phyloP scores from a whole-genome alignment of 2,888 invertebrate species.

The Seladonia tumulorum region DNA sequence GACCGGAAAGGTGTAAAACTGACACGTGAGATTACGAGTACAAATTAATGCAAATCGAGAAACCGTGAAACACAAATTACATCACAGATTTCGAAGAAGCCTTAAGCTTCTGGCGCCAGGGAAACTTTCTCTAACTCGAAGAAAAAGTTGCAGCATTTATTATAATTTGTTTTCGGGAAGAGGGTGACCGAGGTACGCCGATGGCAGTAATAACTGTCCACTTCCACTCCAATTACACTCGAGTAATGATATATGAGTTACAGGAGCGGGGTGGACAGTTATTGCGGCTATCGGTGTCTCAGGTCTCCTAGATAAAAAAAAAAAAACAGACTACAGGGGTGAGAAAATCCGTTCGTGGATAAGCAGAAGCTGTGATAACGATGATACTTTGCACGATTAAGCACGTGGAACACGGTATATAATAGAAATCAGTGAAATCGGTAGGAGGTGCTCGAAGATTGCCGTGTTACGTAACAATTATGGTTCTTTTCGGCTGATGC shows the following conservation, averaged over 20 bases:
- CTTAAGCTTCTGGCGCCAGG: background rate
- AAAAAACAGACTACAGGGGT: background rate
- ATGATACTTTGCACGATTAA: background rate
- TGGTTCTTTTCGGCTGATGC: background rate
- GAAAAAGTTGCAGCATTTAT: background rate
- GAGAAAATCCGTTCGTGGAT: background rate
- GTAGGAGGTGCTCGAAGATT: constrained; percentile 27
- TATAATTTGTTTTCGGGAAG: background rate
- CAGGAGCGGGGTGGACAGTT: background rate
- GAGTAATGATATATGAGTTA: constrained; percentile 1
- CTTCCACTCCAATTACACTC: background rate
- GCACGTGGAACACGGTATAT: background rate
- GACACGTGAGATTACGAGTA: background rate
- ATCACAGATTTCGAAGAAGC: background rate
- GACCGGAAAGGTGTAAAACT: background rate
- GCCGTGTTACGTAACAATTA: constrained; percentile 36
- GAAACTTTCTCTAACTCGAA: background rate
- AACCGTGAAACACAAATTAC: background rate
- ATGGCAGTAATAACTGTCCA: background rate
- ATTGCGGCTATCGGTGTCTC: constrained; percentile 8
- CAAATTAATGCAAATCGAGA: background rate
- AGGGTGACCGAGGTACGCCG: background rate
- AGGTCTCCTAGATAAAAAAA: background rate
- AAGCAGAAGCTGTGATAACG: background rate
- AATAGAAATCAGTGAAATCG: background rate